A percentile compares a stretch with the other conserved stretches of the same genome.
Evolutionary conservation across 2,113 vertebrate genomes (phyloP).

Genomic region (Anhinga rufa): DNA sequence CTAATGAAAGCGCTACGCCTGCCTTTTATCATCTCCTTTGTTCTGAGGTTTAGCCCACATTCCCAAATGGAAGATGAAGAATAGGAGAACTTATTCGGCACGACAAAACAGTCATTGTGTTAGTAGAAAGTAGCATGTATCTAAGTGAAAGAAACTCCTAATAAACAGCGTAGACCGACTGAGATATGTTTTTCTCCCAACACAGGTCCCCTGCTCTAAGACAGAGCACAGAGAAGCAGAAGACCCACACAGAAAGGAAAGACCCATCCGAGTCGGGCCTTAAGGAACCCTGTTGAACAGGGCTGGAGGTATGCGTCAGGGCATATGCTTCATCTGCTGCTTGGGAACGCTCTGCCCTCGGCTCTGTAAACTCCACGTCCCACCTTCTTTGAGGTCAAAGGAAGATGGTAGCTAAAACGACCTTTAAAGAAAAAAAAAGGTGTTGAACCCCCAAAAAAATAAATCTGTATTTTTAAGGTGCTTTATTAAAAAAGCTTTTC

Average conservation of each 20-base stretch:
- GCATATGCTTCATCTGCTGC: neutral
- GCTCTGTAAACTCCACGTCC: neutral
- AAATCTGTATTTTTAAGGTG: neutral
- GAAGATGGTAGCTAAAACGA: neutral
- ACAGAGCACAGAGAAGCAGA: neutral
- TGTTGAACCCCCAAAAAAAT: neutral
- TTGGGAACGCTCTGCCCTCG: neutral
- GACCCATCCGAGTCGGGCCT: neutral
- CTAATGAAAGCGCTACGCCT: neutral
- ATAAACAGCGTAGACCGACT: neutral
- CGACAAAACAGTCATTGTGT: neutral
- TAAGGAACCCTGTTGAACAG: neutral
- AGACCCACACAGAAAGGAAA: neutral
- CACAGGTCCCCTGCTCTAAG: neutral
- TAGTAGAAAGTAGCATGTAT: neutral
- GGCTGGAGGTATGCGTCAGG: neutral
- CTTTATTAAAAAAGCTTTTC: neutral
- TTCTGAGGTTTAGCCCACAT: neutral
- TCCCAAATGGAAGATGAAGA: slow-evolving; percentile 10
- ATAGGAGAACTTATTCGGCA: neutral
- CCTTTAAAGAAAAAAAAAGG: neutral
- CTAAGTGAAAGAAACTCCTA: neutral
- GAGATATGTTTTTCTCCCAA: neutral
- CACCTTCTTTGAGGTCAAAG: neutral
- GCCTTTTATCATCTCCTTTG: slow-evolving; percentile 17